Evolutionary conservation across 2,113 vertebrate genomes (phyloP), one percentile per base, ranked within the genome.

Genomic region (Cyprinus carpio): DNA sequence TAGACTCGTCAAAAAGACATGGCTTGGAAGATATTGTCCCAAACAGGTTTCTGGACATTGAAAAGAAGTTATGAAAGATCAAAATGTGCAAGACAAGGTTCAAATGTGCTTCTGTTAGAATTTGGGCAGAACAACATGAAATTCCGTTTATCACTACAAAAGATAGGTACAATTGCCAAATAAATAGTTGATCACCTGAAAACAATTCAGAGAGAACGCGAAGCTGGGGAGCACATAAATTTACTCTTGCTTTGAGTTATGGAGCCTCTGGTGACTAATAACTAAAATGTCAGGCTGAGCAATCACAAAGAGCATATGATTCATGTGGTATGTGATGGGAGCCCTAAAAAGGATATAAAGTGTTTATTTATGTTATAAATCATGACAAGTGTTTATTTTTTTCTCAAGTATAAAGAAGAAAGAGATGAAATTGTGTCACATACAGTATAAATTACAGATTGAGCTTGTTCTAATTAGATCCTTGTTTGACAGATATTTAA

Each of bases 261-360:
- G 7, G 31, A 40, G 23, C 56, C 76, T 78, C 76, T 60, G 18
- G 29, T 78, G 76, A 78, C 76, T 78, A 78, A 78, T 78, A 78
- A 58, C 49, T 78, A 60, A 56, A 78, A 78, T 60, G 31, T 60
- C 23, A 78, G 46, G 8, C 46, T 11, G 16, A 56, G 54, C 76
- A 78, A 78, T 58, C 54, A 78, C 29, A 34, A 56, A 56, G 29
- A 78, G 49, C 31, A 34, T 18, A 13, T 60, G 76, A 78, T 58
- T 78, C 18, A 60, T 60, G 20, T 13, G 31, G 76, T 60, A 60
- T 58, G 27, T 54, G 46, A 29, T 31, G 74, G 46, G 46, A 54
- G 29, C 54, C 58, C 51, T 54, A 76, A 76, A 76, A 60, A 58
- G 29, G 27, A 78, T 60, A 60, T 13, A 77, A 78, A 58, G 20